Evolutionary conservation across 2,113 vertebrate species (phyloP).

Genomic region (Pelusios castaneus): DNA sequence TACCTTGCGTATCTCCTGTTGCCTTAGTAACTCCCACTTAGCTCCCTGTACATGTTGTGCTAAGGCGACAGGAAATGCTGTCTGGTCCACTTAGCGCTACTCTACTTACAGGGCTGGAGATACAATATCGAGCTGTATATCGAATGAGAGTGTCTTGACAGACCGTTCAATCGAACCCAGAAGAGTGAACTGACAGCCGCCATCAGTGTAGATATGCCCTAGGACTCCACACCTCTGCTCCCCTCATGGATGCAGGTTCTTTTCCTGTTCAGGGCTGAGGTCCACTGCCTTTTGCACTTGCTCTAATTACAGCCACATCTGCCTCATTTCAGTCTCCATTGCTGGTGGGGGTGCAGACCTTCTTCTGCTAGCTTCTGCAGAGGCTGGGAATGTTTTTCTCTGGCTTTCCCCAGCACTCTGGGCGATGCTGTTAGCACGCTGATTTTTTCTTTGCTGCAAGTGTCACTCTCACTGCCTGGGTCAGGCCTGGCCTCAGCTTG

Average conservation of each 20-base stretch:
- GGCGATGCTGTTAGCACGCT: neutral
- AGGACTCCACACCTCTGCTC: neutral
- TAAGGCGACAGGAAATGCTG: too few relatives aligned
- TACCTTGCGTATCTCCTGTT: too few relatives aligned
- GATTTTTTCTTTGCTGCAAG: neutral
- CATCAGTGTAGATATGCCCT: too few relatives aligned
- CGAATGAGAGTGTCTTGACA: too few relatives aligned
- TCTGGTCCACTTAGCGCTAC: too few relatives aligned
- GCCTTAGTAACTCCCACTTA: too few relatives aligned
- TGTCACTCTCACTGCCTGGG: neutral
- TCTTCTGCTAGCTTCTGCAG: neutral
- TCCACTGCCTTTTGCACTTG: neutral
- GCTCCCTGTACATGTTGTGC: too few relatives aligned
- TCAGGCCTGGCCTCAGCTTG: neutral
- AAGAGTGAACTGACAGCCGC: too few relatives aligned
- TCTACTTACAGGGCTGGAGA: too few relatives aligned
- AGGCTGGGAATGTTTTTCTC: neutral
- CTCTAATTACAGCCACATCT: neutral
- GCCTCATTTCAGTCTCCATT: neutral
- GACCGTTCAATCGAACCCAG: too few relatives aligned
- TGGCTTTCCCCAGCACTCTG: neutral
- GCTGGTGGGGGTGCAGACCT: neutral
- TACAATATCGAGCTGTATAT: too few relatives aligned
- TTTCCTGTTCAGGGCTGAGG: accelerated
- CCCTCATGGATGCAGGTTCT: neutral